Conservation (phyloP, 2,888 invertebrate species). For the Ichneumon xanthorius region DNA sequence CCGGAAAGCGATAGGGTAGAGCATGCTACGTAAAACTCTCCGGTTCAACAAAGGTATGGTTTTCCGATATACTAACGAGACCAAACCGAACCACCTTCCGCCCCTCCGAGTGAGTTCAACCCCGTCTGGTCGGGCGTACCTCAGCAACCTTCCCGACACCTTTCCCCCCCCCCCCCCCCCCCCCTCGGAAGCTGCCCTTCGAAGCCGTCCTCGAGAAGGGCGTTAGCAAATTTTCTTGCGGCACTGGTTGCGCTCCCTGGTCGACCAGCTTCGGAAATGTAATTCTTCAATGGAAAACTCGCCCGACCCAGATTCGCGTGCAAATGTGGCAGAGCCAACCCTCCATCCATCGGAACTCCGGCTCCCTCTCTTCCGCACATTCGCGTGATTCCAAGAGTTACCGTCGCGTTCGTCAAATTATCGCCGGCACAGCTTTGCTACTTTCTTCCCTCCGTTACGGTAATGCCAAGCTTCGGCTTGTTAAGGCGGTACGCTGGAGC, state of each 20-base stretch:
- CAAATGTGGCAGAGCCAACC: not conserved
- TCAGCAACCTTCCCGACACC: not conserved
- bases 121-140: conserved; percentile 4
- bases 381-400: conserved; percentile 59
- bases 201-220: conserved; percentile 28
- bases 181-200: not conserved
- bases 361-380: conserved; percentile 7
- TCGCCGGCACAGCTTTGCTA: conserved; percentile 11
- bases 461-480: conserved; percentile 2
- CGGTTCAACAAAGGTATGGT: not conserved
- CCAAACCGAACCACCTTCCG: not conserved
- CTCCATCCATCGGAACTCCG: not conserved
- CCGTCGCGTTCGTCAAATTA: conserved; percentile 55
- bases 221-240: conserved; percentile 66
- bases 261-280: conserved; percentile 34
- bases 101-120: not conserved
- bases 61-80: not conserved
- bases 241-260: conserved; percentile 11
- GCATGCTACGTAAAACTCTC: not conserved
- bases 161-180: too few species aligned
- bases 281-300: conserved; percentile 36
- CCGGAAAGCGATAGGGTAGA: conserved; percentile 67
- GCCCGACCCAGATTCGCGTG: conserved; percentile 24
- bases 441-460: not conserved
- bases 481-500: not conserved